Evolutionary conservation across 2,113 vertebrate genomes (phyloP).

Genomic region (Platycercus adscitus): DNA sequence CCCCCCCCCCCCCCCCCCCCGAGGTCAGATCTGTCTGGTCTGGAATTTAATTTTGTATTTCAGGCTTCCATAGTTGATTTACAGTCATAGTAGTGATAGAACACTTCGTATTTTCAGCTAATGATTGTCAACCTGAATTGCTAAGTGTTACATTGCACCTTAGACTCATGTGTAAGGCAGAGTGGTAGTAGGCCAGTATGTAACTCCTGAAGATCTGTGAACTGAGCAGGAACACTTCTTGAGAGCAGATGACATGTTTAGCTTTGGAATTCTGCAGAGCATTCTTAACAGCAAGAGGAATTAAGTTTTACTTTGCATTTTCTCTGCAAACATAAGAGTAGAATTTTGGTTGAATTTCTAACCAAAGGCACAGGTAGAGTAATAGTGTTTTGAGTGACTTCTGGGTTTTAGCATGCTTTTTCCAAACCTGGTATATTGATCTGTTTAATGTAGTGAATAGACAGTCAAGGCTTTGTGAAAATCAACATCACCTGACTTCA

Average conservation of each 20-base stretch:
- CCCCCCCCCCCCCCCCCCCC: too few species aligned
- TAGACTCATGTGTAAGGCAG: fast-evolving
- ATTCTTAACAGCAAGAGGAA: neutral
- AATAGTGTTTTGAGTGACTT: neutral
- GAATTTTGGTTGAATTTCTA: neutral
- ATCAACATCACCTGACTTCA: neutral
- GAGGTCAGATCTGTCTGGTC: neutral
- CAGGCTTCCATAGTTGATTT: neutral
- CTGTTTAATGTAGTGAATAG: neutral
- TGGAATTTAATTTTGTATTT: conserved; percentile 4
- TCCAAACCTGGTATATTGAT: neutral
- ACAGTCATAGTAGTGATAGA: neutral
- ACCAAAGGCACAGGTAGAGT: neutral
- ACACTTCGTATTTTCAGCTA: neutral
- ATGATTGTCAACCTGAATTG: neutral
- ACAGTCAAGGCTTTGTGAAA: neutral
- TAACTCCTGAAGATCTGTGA: neutral
- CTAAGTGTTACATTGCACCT: neutral
- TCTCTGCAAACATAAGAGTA: neutral
- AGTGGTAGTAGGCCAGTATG: neutral
- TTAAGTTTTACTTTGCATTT: neutral
- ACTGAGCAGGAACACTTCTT: neutral
- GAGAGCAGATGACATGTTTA: neutral
- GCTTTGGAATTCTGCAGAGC: neutral
- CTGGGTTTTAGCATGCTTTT: neutral